Conservation (phyloP, 1,140 invertebrate genomes). For the Chironomus tepperi region DNA sequence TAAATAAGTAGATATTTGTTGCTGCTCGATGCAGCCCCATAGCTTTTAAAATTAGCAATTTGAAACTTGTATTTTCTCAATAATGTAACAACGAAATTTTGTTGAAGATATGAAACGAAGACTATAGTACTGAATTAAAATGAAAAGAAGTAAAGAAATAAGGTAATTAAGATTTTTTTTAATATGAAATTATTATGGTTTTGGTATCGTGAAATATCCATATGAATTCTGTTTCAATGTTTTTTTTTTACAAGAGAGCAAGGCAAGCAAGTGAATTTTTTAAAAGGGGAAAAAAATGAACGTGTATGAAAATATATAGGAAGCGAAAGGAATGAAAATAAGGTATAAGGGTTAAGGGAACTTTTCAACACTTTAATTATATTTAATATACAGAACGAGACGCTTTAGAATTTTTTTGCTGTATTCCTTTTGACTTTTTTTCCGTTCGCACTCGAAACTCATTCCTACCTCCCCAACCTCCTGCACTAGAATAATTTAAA, state of each 20-base stretch:
- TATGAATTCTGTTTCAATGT: not conserved
- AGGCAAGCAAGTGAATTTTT: not conserved
- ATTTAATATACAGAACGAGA: no score
- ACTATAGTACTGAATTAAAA: not conserved
- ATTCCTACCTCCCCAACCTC: no score
- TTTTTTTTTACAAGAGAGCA: not conserved
- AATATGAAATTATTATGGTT: constrained; percentile 3
- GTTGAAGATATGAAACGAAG: not conserved
- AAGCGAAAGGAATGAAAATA: no score
- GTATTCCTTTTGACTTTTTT: no score
- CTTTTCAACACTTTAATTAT: no score
- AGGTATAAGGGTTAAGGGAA: no score
- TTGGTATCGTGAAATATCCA: constrained; percentile 6
- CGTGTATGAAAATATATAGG: no score
- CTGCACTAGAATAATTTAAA: no score
- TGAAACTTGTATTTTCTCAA: constrained; percentile 2
- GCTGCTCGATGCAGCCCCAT: constrained; percentile 10
- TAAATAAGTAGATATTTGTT: not conserved
- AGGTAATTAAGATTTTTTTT: not conserved
- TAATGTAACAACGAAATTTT: constrained; percentile 10
- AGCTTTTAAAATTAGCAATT: constrained; percentile 15
- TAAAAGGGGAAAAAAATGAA: not conserved
- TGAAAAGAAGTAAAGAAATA: not conserved
- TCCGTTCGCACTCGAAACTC: no score
- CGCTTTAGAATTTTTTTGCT: no score